Evolutionary conservation across 2,888 invertebrate genomes (phyloP), one percentile per base, ranked within the genome.

Genomic region (Himalopsyche tibetana): DNA sequence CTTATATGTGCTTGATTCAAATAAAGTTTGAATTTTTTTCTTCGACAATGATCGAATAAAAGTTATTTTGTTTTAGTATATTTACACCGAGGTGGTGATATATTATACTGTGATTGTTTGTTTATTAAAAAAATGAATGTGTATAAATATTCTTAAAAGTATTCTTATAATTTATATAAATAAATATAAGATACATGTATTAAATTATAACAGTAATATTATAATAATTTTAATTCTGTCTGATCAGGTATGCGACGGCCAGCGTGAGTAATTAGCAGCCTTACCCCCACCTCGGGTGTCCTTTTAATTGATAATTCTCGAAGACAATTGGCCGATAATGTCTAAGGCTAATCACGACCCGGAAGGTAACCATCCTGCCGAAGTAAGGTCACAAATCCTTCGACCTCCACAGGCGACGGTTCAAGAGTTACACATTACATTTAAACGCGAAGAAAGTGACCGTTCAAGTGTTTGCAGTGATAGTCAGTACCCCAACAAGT

Each of bases 261-360:
- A 11, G 63, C 63, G 63, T 28, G 28, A 63, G 63, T 5, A 63
- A 63, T 63, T 63, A 63, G 28, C 9, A 5, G 11, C 2, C 3
- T 5, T 11, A 19, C 42, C 79, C 38, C 80, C 82, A 82, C 55
- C 55, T 28, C 42, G 3, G 40, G 19, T 85, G 82, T 82, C 84
- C 82, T 82, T 79, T 85, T 45, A n/a, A 56, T 85, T 9, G 55
- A 8, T 2, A 38, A 82, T 82, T 82, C 86, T 84, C 28, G 1
- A 80, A 56, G 55, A 81, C 55, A n/a, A 85, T 84, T 82, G 86
- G 86, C 63, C 63, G 80, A 83, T 17, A 42, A 88, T 87, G 87
- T 82, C 87, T 8, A 42, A 84, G 74, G 74, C 79, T 11, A 79
- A 51, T 36, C 42, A 19, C 28, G 17, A 42, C 38, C 63, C 55